Evolutionary conservation across 2,113 vertebrate genomes (phyloP), one percentile per base, ranked within the genome.

Genomic region (Oceanodroma tethys): DNA sequence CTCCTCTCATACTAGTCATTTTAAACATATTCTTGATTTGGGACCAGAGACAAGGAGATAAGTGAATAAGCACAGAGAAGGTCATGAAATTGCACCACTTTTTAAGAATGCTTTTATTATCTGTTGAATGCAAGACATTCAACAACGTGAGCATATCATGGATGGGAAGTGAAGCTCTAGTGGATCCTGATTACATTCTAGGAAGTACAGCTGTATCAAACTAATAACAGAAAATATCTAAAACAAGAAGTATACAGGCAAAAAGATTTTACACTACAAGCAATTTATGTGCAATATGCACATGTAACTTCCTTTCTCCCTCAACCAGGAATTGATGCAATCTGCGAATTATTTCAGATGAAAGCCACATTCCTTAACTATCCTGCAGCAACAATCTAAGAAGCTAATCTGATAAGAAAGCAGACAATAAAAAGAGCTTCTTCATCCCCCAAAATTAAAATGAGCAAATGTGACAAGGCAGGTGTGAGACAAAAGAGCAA

Each of bases 141-240:
- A 81, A 52, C 18, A 56, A 40, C 0, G 0, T 18, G 34, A 88
- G 43, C 0, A 0, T 66, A 38, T 23, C 13, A 17, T 3, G 23
- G 11, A 6, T 4, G 3, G 8, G 12, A 21, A 91, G 15, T 13
- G 18, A 71, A 72, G 47, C 27, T 74, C 36, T 70, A 52, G 20
- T 9, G 21, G 18, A 55, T 52, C 27, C 62, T 1, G 2, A 45
- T n/a, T n/a, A 47, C 27, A 32, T 58, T 67, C 21, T 11, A 40
- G 71, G 27, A 80, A 56, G 45, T n/a, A 43, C 14, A 75, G 40
- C n/a, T 65, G 7, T 18, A 36, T 8, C 18, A 6, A 52, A 55
- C 40, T 17, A 43, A 0, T 22, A 74, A 63, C 13, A 85, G 26
- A 48, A 63, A 85, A 42, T 11, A 63, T 1, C 50, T 38, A 23